A percentile compares a stretch with the other conserved stretches of the same genome.
Evolutionary conservation across 2,888 invertebrate species (phyloP).

Genomic region (Chrysolina haemoptera): DNA sequence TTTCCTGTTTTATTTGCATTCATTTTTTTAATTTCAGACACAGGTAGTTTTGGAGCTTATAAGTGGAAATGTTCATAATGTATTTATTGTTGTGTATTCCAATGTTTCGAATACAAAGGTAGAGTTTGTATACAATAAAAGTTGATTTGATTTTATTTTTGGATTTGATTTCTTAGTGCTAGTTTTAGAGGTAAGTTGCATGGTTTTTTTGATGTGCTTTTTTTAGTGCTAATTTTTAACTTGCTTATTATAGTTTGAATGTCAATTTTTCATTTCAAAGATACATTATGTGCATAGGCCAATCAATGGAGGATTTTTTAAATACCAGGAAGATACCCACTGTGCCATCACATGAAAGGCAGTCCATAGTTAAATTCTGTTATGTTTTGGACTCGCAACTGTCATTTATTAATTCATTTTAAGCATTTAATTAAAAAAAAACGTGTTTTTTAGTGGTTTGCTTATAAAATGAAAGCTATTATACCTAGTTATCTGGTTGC

Average conservation of each 20-base stretch:
- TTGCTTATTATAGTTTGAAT: slow-evolving; percentile 3
- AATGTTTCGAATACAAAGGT: slow-evolving; percentile 34
- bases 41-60: slow-evolving; percentile 55
- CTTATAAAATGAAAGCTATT: too few species aligned
- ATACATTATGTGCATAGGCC: too few species aligned
- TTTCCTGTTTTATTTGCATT: slow-evolving; percentile 64
- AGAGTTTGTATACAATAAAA: slow-evolving; percentile 57
- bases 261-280: slow-evolving; percentile 1
- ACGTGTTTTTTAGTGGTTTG: too few species aligned
- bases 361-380: too few species aligned
- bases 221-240: slow-evolving; percentile 25
- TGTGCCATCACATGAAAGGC: too few species aligned
- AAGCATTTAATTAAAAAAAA: too few species aligned
- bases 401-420: too few species aligned
- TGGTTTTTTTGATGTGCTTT: slow-evolving; percentile 49
- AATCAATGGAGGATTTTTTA: too few species aligned
- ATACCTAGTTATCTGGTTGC: too few species aligned
- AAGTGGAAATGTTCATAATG: slow-evolving; percentile 40
- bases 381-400: too few species aligned
- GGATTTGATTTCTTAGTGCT: slow-evolving; percentile 53
- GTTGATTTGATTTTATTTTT: slow-evolving; percentile 62
- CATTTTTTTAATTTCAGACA: slow-evolving; percentile 71
- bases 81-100: slow-evolving; percentile 44
- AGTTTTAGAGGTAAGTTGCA: slow-evolving; percentile 57
- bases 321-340: too few species aligned